Evolutionary conservation across 2,888 invertebrate genomes (phyloP).

Genomic region (Isoperla grammatica): DNA sequence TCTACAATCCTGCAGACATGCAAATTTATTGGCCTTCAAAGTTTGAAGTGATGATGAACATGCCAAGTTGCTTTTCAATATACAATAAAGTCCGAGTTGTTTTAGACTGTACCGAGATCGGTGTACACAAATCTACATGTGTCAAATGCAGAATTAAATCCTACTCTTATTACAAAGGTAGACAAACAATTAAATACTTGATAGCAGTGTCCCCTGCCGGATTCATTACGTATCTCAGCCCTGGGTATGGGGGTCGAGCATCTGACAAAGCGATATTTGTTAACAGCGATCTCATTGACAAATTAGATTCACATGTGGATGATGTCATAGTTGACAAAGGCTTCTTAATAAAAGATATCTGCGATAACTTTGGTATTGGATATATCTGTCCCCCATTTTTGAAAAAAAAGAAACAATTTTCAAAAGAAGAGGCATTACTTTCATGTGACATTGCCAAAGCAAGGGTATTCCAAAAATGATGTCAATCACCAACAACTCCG

Average conservation of each 20-base stretch:
- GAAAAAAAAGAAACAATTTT: too few species aligned
- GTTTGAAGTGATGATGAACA: not conserved
- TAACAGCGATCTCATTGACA: too few species aligned
- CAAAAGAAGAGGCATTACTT: too few species aligned
- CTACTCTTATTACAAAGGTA: constrained; percentile 6
- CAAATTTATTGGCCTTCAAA: constrained; percentile 1
- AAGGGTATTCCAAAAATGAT: too few species aligned
- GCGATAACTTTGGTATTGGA: too few species aligned
- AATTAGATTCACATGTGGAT: too few species aligned
- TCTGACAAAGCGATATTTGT: too few species aligned
- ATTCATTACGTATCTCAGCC: not conserved
- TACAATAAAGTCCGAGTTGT: not conserved
- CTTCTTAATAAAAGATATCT: too few species aligned
- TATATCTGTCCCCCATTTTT: too few species aligned
- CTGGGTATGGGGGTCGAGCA: not conserved
- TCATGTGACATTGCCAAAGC: too few species aligned
- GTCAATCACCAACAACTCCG: too few species aligned
- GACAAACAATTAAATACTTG: not conserved
- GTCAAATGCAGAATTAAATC: constrained; percentile 1
- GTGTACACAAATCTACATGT: not conserved
- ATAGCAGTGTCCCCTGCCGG: not conserved
- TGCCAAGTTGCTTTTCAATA: constrained; percentile 1
- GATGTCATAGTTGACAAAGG: too few species aligned
- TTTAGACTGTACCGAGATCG: constrained; percentile 5
- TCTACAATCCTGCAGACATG: not conserved